Conservation (phyloP, 2,113 vertebrate genomes). For the Heterotilapia buettikoferi region DNA sequence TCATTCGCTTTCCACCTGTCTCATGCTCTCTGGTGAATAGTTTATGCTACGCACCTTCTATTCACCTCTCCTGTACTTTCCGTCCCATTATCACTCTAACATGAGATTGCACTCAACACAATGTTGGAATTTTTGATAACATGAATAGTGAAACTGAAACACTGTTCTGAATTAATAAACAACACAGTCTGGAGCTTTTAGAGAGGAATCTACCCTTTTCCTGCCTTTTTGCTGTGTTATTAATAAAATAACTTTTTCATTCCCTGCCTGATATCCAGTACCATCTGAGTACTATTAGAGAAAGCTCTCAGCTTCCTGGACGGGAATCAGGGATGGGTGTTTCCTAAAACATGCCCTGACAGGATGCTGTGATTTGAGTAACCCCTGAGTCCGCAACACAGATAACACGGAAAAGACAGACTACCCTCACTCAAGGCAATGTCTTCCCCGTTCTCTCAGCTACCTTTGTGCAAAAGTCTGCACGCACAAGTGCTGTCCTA, state of each 20-base stretch:
- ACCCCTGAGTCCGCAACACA: conserved; percentile 30
- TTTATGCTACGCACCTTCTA: conserved; percentile 59
- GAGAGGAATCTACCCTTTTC: conserved; percentile 43
- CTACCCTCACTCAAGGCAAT: neutral
- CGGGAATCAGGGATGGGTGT: conserved; percentile 29
- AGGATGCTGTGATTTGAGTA: conserved; percentile 57
- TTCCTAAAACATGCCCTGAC: conserved; percentile 38
- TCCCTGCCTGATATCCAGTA: conserved; percentile 25
- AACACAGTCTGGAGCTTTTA: conserved; percentile 68
- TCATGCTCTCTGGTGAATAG: conserved; percentile 68
- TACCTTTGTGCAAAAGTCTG: conserved; percentile 42
- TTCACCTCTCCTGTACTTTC: conserved; percentile 53
- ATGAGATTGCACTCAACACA: conserved; percentile 76
- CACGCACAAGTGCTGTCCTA: neutral
- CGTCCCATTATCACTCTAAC: conserved; percentile 68
- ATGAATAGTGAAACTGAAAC: conserved; percentile 72
- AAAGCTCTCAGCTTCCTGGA: conserved; percentile 60
- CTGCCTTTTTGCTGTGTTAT: conserved; percentile 53
- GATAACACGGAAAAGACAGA: conserved; percentile 47
- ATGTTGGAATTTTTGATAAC: conserved; percentile 78
- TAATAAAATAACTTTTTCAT: conserved; percentile 68
- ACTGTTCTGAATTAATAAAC: conserved; percentile 80
- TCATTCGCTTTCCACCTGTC: conserved; percentile 40
- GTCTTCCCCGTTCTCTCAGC: conserved; percentile 1
- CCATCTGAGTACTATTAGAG: conserved; percentile 51